Percentiles rank a stretch among this genome's conserved stretches.
phyloP scores from a whole-genome alignment of 2,113 vertebrate genomes.

The Procapra przewalskii region DNA sequence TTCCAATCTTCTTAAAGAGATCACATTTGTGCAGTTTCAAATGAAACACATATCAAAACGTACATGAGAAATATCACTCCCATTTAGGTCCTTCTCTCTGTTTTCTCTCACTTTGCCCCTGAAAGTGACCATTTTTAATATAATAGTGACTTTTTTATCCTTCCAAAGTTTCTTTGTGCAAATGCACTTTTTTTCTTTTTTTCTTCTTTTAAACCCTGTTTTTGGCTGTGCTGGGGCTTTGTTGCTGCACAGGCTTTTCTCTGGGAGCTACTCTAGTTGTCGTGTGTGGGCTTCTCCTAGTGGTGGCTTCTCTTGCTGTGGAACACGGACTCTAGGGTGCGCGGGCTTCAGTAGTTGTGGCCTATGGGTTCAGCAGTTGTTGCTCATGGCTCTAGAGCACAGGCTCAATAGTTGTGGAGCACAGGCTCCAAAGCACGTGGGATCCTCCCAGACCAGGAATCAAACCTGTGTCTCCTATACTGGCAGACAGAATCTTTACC shows the following conservation, averaged over 20 bases:
- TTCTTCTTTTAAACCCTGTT: neutral
- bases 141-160: neutral
- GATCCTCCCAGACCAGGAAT: neutral
- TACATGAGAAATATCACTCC: neutral
- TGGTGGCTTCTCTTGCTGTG: neutral
- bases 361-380: neutral
- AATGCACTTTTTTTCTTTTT: neutral
- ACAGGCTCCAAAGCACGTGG: neutral
- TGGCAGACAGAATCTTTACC: neutral
- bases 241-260: neutral
- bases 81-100: too few species aligned
- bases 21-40: neutral
- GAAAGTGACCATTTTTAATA: neutral
- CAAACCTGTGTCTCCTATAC: neutral
- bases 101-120: neutral
- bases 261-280: neutral
- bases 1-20: neutral
- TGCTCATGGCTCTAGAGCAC: neutral
- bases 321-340: fast-evolving
- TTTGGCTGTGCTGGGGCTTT: neutral
- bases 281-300: neutral
- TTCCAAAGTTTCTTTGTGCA: neutral
- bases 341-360: neutral
- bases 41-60: neutral
- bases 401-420: neutral